These are phyloP conservation scores for Sorex fumeus DNA, from an alignment of 2,113 vertebrate genomes.

Conservation along the genomic window DNA sequence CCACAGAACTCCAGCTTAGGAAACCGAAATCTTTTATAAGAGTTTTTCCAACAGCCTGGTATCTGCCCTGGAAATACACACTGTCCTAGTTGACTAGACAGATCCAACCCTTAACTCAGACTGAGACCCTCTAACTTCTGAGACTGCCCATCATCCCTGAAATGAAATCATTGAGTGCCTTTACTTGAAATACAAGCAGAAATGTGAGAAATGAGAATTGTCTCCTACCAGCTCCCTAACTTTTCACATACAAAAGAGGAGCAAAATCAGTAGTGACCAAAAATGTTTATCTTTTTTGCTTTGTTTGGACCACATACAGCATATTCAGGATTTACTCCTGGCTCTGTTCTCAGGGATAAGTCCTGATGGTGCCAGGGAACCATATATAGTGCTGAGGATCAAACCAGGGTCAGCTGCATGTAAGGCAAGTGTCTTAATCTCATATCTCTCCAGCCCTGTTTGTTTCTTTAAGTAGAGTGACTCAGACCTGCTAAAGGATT, in stretches of 20 bases:
- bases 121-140: background rate
- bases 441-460: no score
- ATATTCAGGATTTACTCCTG: no score
- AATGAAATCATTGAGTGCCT: background rate
- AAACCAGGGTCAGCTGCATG: no score
- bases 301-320: no score
- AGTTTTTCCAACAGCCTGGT: background rate
- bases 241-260: background rate
- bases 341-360: no score
- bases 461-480: background rate
- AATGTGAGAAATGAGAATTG: background rate
- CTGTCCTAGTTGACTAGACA: background rate
- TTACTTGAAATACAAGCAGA: background rate
- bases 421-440: no score
- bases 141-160: background rate
- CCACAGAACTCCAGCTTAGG: background rate
- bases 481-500: background rate
- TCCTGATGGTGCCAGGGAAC: no score
- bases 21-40: background rate
- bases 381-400: no score
- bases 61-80: background rate
- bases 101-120: slow-evolving; percentile 15
- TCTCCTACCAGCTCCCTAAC: background rate
- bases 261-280: background rate
- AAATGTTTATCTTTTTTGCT: background rate